Conservation (phyloP, 2,888 invertebrate species). For the Cecidostiba fungosa region DNA sequence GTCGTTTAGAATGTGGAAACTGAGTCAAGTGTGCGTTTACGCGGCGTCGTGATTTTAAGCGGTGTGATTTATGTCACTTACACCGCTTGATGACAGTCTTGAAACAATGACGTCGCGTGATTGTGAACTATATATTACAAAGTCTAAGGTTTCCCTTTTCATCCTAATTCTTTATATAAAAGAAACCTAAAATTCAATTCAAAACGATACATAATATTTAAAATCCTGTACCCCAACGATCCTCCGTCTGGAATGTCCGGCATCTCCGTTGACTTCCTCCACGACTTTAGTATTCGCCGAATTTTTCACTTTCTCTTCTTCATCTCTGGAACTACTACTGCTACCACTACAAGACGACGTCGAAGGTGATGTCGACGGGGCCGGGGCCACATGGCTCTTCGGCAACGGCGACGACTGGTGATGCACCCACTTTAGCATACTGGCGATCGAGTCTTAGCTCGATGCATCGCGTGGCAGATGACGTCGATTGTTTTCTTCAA, state of each 20-base stretch:
- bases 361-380: background rate
- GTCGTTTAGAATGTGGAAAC: conserved; percentile 10
- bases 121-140: background rate
- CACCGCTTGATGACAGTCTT: background rate
- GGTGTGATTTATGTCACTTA: conserved; percentile 17
- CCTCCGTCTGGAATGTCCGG: conserved; percentile 37
- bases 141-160: no score
- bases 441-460: background rate
- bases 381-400: conserved; percentile 53
- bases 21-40: background rate
- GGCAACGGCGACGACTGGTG: conserved; percentile 56
- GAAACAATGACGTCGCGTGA: background rate
- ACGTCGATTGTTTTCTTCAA: background rate
- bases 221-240: conserved; percentile 50
- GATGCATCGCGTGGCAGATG: conserved; percentile 33
- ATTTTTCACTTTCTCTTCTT: background rate
- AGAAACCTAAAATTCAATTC: background rate
- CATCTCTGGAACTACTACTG: conserved; percentile 4
- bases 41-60: background rate
- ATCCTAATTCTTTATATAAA: background rate
- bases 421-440: conserved; percentile 65
- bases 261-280: conserved; percentile 15
- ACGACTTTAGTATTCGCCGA: background rate
- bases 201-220: background rate
- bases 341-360: background rate